Base-by-base conservation (phyloP, 2,797 vertebrate species). In the Falco rusticolus region DNA sequence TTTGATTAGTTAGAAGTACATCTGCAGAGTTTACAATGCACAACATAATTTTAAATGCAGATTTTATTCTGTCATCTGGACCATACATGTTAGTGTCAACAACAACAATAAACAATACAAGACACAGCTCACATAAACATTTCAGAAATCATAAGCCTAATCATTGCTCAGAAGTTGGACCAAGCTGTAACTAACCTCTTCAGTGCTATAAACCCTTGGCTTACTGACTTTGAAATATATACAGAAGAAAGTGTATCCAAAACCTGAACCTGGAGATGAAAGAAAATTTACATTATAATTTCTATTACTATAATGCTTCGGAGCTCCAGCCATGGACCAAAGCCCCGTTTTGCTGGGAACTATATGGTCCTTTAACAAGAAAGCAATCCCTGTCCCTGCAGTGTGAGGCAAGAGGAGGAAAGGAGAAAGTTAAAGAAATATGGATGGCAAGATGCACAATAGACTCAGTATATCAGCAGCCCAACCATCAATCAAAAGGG, bases 31-130 rank as follows among this genome's bases (percentile, higher is more conserved):
- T 98, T 97, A 97, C 94, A 97, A 97, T 95, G 97, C 61, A 94
- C 90, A 96, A 94, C 97, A 89, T 92, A 97, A 98, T 98, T 97
- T 97, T 91, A 12, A 93, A 90, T 96, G 89, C 96, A 96, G 98
- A 98, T 97, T 97, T 97, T 96, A 96, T 96, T 98, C 95, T 96
- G 96, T 97, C 97, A 97, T 98, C 97, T 98, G 98, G 97, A 97
- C 93, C 94, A 59, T 97, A 97, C 96, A 54, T 96, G 97, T 98
- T 96, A 97, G 96, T 94, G 97, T 98, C 98, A 98, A 98, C 98
- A 98, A 97, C 61, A 87, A 90, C 95, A 96, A 94, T 97, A 97
- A 98, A 98, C 91, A 97, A 96, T 95, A 74, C 85, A 96, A 95
- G 96, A 96, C 93, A 90, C 86, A 93, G 94, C 94, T 97, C 97